Evolutionary conservation across 2,797 vertebrate species (phyloP), one percentile per base, ranked within the genome.

Genomic region (Clarias laeviceps): DNA sequence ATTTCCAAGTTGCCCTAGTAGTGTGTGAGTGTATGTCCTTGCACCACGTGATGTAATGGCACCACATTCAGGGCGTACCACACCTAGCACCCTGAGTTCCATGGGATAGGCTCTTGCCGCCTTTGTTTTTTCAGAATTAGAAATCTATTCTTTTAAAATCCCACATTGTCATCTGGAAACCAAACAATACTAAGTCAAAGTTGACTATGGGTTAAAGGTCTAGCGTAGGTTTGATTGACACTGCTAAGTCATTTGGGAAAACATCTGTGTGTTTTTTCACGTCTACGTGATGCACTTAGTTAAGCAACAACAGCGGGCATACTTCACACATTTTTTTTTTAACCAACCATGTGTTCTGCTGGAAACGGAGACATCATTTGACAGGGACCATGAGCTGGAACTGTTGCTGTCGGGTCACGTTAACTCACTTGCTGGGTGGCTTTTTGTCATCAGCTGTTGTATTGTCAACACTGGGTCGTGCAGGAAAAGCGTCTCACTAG

Each of bases 381-480:
- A 84, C 82, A 80, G 74, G 65, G 65, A 8, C 56, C n/a, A n/a
- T 57, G 65, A 87, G 74, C 45, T 50, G 57, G 29, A 83, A 64
- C 82, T 76, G 82, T 68, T 57, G 73, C 64, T 59, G 73, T 59
- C 74, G 17, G 64, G 50, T 80, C 78, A 59, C 61, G 34, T 87
- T 84, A 87, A 73, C 82, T 84, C 78, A 37, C 61, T 76, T 24
- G 69, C 78, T 56, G 82, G 50, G 79, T 29, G 82, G 59, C 82
- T 80, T 80, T 83, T 66, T 72, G 82, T 73, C 66, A 78, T 87
- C 82, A 82, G 83, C 83, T 87, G 86, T 84, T 84, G 83, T 78
- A 70, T 77, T 78, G 72, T 84, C 83, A 82, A 78, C 79, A 74
- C 56, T 40, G 62, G 79, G 70, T 82, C 70, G 79, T 59, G 66